Evolutionary conservation across 2,888 invertebrate species (phyloP).

Genomic region (Antheraea yamamai): DNA sequence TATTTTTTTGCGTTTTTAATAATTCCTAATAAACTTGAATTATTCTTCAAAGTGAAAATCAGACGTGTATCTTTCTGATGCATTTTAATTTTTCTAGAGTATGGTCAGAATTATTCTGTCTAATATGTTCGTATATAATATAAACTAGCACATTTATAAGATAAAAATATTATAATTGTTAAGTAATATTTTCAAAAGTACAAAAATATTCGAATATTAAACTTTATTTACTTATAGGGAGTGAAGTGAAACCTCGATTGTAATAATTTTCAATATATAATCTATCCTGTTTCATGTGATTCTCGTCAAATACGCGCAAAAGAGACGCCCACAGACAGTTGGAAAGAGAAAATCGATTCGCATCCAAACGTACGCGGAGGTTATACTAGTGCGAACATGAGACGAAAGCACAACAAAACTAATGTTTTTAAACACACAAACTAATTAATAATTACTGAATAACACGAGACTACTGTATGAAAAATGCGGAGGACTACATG

Average conservation of each 20-base stretch:
- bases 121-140: not conserved
- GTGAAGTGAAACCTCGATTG: not conserved
- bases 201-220: not conserved
- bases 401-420: constrained; percentile 50
- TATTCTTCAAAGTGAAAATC: not conserved
- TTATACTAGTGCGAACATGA: constrained; percentile 41
- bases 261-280: not conserved
- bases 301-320: constrained; percentile 34
- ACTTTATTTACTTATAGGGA: not conserved
- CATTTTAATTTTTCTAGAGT: not conserved
- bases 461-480: not conserved
- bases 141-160: not conserved
- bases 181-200: not conserved
- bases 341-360: constrained; percentile 58
- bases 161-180: not conserved
- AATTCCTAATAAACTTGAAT: not conserved
- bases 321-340: constrained; percentile 42
- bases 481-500: not conserved
- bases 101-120: not conserved
- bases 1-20: not conserved
- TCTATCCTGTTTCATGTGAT: constrained; percentile 38
- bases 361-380: constrained; percentile 41
- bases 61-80: not conserved
- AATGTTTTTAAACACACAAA: not conserved
- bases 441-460: not conserved